Base-by-base conservation (phyloP, 2,797 vertebrate genomes). In the Mastacembelus armatus region DNA sequence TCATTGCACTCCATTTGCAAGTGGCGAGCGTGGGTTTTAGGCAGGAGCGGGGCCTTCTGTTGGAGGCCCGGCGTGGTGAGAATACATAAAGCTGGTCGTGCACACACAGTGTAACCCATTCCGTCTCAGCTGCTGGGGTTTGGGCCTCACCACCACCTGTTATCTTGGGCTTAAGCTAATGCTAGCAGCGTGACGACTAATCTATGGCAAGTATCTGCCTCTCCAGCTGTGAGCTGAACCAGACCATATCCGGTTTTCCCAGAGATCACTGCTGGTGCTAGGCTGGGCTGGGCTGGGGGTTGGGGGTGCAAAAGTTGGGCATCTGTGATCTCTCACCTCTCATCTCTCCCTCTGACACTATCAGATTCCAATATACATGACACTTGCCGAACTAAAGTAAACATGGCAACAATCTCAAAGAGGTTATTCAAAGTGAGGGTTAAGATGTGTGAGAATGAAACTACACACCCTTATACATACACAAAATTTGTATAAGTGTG, bases 1-100 rank as follows among this genome's bases (percentile, higher is more conserved):
- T 93, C 92, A 90, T 90, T 91, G 86, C 90, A 88, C 91, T 91
- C 90, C 88, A 91, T 93, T 92, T 92, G 89, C 88, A 89, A 90
- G 84, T 85, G 85, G 87, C 24, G 56, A 89, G 85, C 54, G 50
- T 66, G 50, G 81, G 83, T 89, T 89, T 91, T 80, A 88, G 89
- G 77, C 81, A 68, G 84, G 77, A 89, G 85, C 84, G 42, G 67
- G 71, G 79, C 84, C 85, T 86, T 88, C 88, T 89, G 90, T 81
- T 81, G 74, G n/a, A 79, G 74, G 78, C 76, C 71, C 30, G 11
- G 56, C 69, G 60, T 81, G 78, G 71, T 62, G 81, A 84, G 85
- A 91, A 89, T 81, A 78, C 75, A 83, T 85, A 80, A 82, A 81
- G 78, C 81, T 67, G 80, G 55, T 57, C 59, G 70, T 73, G 50